Evolutionary conservation across 2,888 invertebrate genomes (phyloP).

Genomic region (Eilema caniola): DNA sequence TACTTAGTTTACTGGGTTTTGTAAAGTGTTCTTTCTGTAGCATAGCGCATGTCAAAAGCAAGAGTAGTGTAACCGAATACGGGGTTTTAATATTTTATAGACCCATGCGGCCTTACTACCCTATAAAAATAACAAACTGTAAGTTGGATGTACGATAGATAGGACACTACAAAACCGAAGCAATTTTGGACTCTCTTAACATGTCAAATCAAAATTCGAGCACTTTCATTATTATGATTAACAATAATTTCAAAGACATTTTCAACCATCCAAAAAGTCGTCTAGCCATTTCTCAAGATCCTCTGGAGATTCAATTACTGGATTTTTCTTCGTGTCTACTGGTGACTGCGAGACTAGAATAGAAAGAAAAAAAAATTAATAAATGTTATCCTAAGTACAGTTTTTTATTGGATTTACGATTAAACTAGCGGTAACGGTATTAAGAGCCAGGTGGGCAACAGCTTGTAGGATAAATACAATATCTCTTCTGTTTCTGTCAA

Average conservation of each 20-base stretch:
- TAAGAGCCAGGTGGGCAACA: too few species aligned
- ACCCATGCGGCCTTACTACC: neutral
- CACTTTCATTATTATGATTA: neutral
- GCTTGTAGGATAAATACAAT: too few species aligned
- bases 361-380: slow-evolving; percentile 15
- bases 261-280: slow-evolving; percentile 77
- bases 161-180: neutral
- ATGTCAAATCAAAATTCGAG: neutral
- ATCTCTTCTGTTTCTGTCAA: too few species aligned
- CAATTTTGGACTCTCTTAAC: neutral
- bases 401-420: neutral
- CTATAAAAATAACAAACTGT: neutral
- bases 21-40: neutral
- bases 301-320: slow-evolving; percentile 77
- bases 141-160: neutral
- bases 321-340: slow-evolving; percentile 52
- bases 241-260: too few species aligned
- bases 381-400: slow-evolving; percentile 11
- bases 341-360: slow-evolving; percentile 48
- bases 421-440: too few species aligned
- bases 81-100: neutral
- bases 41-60: neutral
- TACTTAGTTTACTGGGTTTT: neutral
- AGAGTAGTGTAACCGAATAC: too few species aligned
- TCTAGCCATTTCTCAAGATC: slow-evolving; percentile 85